These are phyloP conservation scores for Oreochromis niloticus DNA, from an alignment of 2,113 vertebrate genomes.

Conservation along the genomic window DNA sequence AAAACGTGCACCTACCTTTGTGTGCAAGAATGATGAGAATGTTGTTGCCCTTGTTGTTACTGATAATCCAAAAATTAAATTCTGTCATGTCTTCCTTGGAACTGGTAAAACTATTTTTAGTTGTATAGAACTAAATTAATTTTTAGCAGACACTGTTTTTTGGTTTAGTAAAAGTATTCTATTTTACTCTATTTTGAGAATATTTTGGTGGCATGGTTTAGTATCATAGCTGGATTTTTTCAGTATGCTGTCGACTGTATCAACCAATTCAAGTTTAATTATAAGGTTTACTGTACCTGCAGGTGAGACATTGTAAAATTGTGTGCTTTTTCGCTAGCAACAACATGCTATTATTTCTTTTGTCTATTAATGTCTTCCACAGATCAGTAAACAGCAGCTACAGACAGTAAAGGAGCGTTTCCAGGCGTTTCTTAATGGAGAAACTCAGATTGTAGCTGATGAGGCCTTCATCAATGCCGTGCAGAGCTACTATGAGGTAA, in stretches of 20 bases:
- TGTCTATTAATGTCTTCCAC: conserved; percentile 38
- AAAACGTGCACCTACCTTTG: neutral
- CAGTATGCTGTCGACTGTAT: neutral
- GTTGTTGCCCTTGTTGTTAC: neutral
- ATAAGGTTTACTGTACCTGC: neutral
- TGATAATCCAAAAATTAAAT: neutral
- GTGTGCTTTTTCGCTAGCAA: neutral
- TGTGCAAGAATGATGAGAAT: neutral
- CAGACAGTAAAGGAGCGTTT: conserved; percentile 97
- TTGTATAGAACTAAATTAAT: neutral
- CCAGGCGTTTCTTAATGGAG: conserved; percentile 93
- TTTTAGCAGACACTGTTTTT: neutral
- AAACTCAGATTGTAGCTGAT: conserved; percentile 97
- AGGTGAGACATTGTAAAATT: neutral
- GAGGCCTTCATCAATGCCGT: conserved; percentile 99
- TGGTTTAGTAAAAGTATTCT: neutral
- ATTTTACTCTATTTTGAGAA: neutral
- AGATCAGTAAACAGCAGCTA: conserved; percentile 97
- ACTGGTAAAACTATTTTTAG: neutral
- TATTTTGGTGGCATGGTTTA: neutral
- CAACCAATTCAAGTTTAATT: neutral
- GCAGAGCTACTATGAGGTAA: conserved; percentile 98
- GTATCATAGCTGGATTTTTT: neutral
- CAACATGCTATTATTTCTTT: neutral
- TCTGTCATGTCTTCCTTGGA: neutral